A percentile compares a stretch with the other conserved stretches of the same genome.
phyloP scores from a whole-genome alignment of 1,140 invertebrate genomes.

The Tetraneura akinire region DNA sequence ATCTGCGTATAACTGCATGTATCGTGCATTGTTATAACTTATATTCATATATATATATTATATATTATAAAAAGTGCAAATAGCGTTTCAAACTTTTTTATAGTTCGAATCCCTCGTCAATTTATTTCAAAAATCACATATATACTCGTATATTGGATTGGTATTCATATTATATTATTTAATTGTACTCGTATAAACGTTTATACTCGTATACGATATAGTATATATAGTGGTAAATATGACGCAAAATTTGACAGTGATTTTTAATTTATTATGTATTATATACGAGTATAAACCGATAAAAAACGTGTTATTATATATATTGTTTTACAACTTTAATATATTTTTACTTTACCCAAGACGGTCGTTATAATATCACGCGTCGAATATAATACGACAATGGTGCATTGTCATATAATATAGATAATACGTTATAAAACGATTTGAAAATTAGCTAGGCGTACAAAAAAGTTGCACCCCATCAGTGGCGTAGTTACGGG shows the following conservation, averaged over 20 bases:
- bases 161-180: background rate
- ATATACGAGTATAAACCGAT: background rate
- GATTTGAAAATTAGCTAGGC: background rate
- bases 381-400: background rate
- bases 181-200: too few relatives aligned
- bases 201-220: too few relatives aligned
- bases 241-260: too few relatives aligned
- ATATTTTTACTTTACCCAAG: slow-evolving; percentile 19
- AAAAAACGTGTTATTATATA: background rate
- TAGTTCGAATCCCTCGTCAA: background rate
- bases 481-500: too few relatives aligned
- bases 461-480: too few relatives aligned
- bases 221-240: too few relatives aligned
- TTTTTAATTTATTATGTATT: too few relatives aligned
- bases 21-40: background rate
- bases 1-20: background rate
- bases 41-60: background rate
- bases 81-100: slow-evolving; percentile 33
- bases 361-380: background rate
- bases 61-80: background rate
- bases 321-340: slow-evolving; percentile 24
- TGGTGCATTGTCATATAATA: background rate
- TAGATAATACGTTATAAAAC: background rate
- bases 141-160: too few relatives aligned
- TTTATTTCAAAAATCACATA: background rate